These are phyloP conservation scores for Serilophus lunatus DNA, from an alignment of 2,113 vertebrate genomes.

Conservation along the genomic window DNA sequence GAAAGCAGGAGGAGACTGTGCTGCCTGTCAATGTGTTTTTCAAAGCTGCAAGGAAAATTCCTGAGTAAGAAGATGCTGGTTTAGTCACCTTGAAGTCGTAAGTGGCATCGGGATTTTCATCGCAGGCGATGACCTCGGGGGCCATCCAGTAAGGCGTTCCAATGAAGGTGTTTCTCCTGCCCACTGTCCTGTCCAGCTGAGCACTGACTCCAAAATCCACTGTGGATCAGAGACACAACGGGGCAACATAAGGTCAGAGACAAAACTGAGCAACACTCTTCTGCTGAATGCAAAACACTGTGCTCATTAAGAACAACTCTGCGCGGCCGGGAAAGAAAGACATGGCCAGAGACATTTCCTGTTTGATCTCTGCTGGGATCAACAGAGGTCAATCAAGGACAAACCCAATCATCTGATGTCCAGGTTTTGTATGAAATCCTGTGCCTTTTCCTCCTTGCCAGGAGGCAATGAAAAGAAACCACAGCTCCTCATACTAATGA, in stretches of 20 bases:
- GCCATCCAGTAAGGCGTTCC: conserved; percentile 99
- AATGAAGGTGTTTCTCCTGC: conserved; percentile 96
- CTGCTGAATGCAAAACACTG: not conserved
- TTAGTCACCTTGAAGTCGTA: conserved; percentile 95
- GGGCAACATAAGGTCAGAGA: not conserved
- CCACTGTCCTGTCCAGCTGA: conserved; percentile 95
- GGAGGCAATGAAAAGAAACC: conserved; percentile 49
- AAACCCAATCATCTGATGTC: conserved; percentile 4
- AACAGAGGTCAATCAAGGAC: conserved; percentile 23
- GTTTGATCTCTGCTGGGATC: not conserved
- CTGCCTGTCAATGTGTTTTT: not conserved
- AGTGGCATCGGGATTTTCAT: conserved; percentile 97
- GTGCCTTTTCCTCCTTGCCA: conserved; percentile 30
- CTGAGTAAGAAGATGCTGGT: accelerated
- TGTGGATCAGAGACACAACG: conserved; percentile 38
- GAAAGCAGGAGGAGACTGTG: not conserved
- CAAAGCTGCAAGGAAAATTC: not conserved
- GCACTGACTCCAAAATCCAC: conserved; percentile 98
- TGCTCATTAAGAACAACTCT: not conserved
- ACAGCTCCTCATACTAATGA: conserved; percentile 44
- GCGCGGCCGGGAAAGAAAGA: not conserved
- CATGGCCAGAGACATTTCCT: not conserved
- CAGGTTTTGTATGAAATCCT: not conserved
- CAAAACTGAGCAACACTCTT: not conserved
- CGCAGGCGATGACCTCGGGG: conserved; percentile 95